Evolutionary conservation across 2,888 invertebrate species (phyloP), one percentile per base, ranked within the genome.

Genomic region (Oscheius sp.): DNA sequence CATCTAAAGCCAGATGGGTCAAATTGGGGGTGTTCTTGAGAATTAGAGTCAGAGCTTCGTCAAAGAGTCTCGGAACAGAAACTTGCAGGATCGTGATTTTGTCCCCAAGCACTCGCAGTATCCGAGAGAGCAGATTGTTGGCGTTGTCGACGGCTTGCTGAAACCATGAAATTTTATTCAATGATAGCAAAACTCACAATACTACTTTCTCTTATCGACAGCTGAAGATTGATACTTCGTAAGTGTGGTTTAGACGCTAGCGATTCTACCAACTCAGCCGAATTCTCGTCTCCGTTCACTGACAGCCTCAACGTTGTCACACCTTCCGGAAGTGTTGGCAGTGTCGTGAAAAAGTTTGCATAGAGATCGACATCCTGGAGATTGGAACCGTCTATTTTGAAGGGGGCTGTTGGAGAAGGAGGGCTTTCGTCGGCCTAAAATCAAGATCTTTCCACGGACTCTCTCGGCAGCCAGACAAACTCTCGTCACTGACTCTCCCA

Each of bases 361-460:
- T 88, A 87, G 35, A 89, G 73, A 66, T 89, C 89, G 51, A 89
- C 79, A 33, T 85, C 84, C 48, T 79, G 76, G 32, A 89, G 76
- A 33, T 82, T 79, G 21, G 74, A 75, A 1, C 82, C 82, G 63
- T 82, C 82, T 9, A 82, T 80, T 48, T 33, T n/a, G 29, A 68
- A 53, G 75, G 65, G 48, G 72, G 79, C 10, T 68, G 75, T n/a
- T 2, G 59, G 53, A 10, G 48, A 50, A 11, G 59, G 66, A 59
- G 60, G 57, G 21, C 37, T 37, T n/a, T 68, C 68, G 1, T 21
- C 35, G 5, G n/a, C 55, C 68, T 68, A 37, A 29, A 65, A 65
- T 47, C 13, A 50, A 21, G 33, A 32, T 5, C 11, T 58, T 13
- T 29, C 59, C 59, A 29, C 13, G 35, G 33, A 58, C 29, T n/a